Base-by-base conservation (phyloP, 2,113 vertebrate genomes). In the Garra rufa region DNA sequence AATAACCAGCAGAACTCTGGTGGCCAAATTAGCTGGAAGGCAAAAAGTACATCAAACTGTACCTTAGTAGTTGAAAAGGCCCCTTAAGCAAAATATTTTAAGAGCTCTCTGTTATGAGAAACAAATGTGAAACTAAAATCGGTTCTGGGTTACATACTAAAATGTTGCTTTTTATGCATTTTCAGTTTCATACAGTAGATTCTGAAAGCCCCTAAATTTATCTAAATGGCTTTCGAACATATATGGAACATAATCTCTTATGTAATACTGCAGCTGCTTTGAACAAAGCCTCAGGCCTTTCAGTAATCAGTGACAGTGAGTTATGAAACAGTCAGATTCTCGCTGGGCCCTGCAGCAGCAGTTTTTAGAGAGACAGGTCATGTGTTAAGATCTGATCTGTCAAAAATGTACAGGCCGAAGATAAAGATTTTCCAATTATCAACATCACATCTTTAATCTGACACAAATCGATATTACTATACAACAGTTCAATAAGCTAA, bases 101-200 rank as follows among this genome's bases (percentile, higher is more conserved):
- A 21, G 59, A 59, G 44, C 26, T 81, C 11, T 67, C 26, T 81
- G 59, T 21, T 79, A 15, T 65, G 76, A 63, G 76, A 63, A 78
- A 63, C 38, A 80, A 65, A 30, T 30, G 15, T 3, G 41, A 80
- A 80, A 46, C 14, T 0, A 65, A 65, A 65, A 9, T 34, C 48
- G 13, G 28, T 30, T 67, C 13, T 44, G n/a, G 10, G n/a, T 61
- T 78, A 43, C 52, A 15, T 43, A 41, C 24, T 21, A 28, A 28
- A 46, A 61, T 63, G 57, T 57, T 38, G 19, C 28, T 48, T n/a
- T 78, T 77, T 7, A 80, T 80, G 26, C 1, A 4, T 48, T 67
- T 81, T 81, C 78, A 50, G 26, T 81, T 81, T 67, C 78, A 65
- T 30, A 65, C 34, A 61, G 38, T 41, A 14, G 11, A 7, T 41